A percentile compares a stretch with the other conserved stretches of the same genome.
Conservation (phyloP, 37 sponge, comb jelly and placozoan genomes). For the Halichondria panicea region DNA sequence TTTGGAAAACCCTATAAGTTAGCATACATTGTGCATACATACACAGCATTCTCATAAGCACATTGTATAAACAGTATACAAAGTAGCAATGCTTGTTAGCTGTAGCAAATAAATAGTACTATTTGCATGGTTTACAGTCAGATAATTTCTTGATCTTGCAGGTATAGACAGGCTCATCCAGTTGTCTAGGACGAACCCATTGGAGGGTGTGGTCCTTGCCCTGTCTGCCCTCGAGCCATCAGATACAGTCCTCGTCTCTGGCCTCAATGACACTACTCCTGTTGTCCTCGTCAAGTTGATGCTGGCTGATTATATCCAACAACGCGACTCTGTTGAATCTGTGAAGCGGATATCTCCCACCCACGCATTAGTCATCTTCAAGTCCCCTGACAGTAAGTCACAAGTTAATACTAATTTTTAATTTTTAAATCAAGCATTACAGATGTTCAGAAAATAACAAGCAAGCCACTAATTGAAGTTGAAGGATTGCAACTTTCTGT, state of each 20-base stretch:
- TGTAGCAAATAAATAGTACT: too few relatives aligned
- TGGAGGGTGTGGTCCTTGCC: neutral
- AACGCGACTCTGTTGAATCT: neutral
- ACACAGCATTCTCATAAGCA: too few relatives aligned
- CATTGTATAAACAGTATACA: too few relatives aligned
- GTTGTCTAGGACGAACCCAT: neutral
- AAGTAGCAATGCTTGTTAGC: too few relatives aligned
- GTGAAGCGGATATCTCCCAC: neutral
- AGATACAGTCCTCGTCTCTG: neutral
- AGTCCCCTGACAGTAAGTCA: constrained; percentile 1
- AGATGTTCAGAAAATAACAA: neutral
- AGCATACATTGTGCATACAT: too few relatives aligned
- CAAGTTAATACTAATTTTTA: neutral
- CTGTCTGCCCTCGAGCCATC: neutral
- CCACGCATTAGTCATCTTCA: neutral
- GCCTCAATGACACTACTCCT: neutral
- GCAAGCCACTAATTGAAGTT: neutral
- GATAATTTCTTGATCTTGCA: too few relatives aligned
- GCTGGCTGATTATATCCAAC: neutral
- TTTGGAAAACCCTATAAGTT: too few relatives aligned
- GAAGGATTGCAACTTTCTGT: neutral
- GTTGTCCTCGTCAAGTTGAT: neutral
- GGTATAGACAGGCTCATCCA: neutral
- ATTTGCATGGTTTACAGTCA: too few relatives aligned
- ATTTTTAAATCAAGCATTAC: too few relatives aligned